Evolutionary conservation across 2,113 vertebrate genomes (phyloP), one percentile per base, ranked within the genome.

Genomic region (Chelonoidis abingdonii): DNA sequence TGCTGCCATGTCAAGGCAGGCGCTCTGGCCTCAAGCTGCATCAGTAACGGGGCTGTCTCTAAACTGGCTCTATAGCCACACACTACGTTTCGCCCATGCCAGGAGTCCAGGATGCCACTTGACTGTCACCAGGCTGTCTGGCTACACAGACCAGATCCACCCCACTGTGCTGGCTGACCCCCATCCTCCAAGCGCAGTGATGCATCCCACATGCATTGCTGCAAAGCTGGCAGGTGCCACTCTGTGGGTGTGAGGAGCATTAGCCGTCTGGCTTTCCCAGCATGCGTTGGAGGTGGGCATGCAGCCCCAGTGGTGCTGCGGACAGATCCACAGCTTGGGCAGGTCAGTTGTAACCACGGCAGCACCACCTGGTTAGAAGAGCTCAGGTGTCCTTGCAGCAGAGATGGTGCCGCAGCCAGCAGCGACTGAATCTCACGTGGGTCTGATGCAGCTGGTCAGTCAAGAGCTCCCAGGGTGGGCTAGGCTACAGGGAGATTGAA

Each of bases 181-280:
- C 2, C 0, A 25, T 8, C 19, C 80, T 80, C 31, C 22, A 1
- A 6, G 12, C 6, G 27, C 25, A 5, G 57, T 12, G 29, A 5
- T 29, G 59, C 29, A 14, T 14, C 27, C 59, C 59, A 62, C 62
- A 17, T 65, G 62, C 31, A 2, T n/a, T n/a, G 62, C 62, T 44
- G 44, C 44, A 44, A 44, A 44, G 44, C 44, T 65, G 59, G 25
- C 91, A 5, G 0, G 93, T 93, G 24, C 79, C 7, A 0, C 86
- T 41, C 80, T 89, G 88, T 17, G 2, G 44, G 93, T 6, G 11
- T 4, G 59, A 14, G 31, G 13, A 17, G 31, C 16, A 0, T 82
- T 91, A 83, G 95, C 96, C 57, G 16, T 16, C 62, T 8, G 6
- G 14, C 62, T 27, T 16, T 35, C 31, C 62, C 31, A 31, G 25